Evolutionary conservation across 1,140 invertebrate species (phyloP), one percentile per base, ranked within the genome.

Genomic region (Cydia strobilella): DNA sequence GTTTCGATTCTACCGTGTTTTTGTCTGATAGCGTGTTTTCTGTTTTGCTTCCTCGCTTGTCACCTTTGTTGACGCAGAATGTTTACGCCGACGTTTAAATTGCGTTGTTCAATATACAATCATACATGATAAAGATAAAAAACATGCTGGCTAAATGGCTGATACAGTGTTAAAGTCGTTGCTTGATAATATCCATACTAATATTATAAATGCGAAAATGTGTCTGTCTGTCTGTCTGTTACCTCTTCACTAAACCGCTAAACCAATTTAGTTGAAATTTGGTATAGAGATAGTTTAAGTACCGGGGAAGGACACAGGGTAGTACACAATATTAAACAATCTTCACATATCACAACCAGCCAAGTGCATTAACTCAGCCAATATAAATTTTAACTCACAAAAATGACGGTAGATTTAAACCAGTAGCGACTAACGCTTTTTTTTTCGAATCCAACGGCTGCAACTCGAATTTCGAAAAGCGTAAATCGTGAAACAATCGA

Each of bases 91-190:
- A 65, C 62, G 4, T 69, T 69, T 39, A n/a, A 66, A 35, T 66
- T 66, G 63, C 63, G 63, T 35, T 69, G 65, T 69, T 69, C 35
- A 69, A 35, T 31, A 5, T 18, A n/a, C 23, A 69, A 39, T 42
- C 65, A 35, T 31, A 69, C 65, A 69, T 69, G 65, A 69, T 69
- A 69, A 42, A n/a, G 9, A 69, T 69, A n/a, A 69, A 69, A 59
- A 69, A 35, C 35, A 69, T 51, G 4, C 45, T 31, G 15, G 4
- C 31, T 18, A 31, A 39, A 15, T 31, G 15, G 4, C 31, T 18
- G 65, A 39, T 39, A 39, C 31, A 18, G 4, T 10, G 12, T n/a
- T 35, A 66, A 39, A 39, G 65, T 69, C 65, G 18, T 35, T 69
- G 65, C 15, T 35, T 69, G 65, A 69, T 69, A 69, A 69, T 27